phyloP scores from a whole-genome alignment of 2,113 vertebrate genomes.

The Gymnobelideus leadbeateri region DNA sequence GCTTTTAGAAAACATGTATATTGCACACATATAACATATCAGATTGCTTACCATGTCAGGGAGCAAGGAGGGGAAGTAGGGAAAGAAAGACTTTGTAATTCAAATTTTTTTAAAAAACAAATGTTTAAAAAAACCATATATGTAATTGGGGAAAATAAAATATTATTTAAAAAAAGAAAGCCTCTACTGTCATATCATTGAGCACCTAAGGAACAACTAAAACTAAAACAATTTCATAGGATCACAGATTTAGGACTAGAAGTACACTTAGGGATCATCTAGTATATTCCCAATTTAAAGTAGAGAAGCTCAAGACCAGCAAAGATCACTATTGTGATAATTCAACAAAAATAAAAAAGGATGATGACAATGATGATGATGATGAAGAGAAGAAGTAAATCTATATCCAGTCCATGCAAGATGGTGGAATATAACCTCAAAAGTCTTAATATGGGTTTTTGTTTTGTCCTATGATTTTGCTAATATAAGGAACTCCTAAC shows the following conservation, averaged over 20 bases:
- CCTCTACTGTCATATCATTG: neutral
- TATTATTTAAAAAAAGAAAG: neutral
- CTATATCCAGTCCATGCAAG: neutral
- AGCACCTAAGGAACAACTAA: conserved; percentile 30
- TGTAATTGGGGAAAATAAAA: neutral
- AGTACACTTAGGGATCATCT: neutral
- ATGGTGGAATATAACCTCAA: neutral
- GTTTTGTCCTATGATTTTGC: neutral
- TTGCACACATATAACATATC: neutral
- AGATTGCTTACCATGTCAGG: neutral
- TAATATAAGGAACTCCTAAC: neutral
- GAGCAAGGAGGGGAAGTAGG: neutral
- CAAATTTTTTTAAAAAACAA: neutral
- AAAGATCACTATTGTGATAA: neutral
- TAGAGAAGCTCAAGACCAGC: neutral
- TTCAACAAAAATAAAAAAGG: neutral
- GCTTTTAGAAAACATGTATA: conserved; percentile 14
- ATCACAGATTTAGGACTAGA: neutral
- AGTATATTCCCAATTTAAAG: neutral
- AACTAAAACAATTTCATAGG: conserved; percentile 29
- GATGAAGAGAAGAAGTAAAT: neutral
- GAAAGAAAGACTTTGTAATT: neutral
- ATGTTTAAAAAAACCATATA: no score
- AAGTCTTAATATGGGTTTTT: neutral
- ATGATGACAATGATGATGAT: neutral